A percentile compares a stretch with the other conserved stretches of the same genome.
Evolutionary conservation across 2,888 invertebrate species (phyloP).

Genomic region (Nemurella pictetii): DNA sequence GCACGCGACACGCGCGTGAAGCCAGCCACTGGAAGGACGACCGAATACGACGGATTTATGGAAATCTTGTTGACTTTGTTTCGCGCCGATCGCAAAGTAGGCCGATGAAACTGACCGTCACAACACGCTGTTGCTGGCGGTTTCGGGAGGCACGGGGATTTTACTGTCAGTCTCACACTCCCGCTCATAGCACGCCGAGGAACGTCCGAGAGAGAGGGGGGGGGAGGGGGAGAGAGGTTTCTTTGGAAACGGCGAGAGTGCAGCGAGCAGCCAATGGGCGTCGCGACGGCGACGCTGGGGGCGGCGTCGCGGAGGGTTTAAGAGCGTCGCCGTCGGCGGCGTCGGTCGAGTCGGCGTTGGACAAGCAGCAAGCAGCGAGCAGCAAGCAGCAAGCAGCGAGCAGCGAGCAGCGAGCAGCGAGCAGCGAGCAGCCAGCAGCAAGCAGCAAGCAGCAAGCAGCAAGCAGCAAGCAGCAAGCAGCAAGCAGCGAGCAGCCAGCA

Average conservation of each 20-base stretch:
- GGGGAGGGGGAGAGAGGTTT: too few relatives aligned
- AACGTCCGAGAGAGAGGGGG: too few relatives aligned
- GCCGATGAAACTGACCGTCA: neutral
- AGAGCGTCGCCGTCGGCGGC: constrained; percentile 29
- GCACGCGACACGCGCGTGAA: neutral
- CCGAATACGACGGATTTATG: neutral
- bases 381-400: constrained; percentile 43
- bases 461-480: constrained; percentile 45
- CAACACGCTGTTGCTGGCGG: neutral
- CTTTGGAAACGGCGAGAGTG: neutral
- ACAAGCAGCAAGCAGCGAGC: constrained; percentile 47
- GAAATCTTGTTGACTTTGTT: neutral
- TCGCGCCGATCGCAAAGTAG: neutral
- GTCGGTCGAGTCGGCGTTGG: constrained; percentile 44
- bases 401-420: constrained; percentile 46
- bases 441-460: constrained; percentile 45
- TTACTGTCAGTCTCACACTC: too few relatives aligned
- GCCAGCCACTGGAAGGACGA: too few relatives aligned
- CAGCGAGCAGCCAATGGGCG: constrained; percentile 16
- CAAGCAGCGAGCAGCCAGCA: constrained; percentile 46
- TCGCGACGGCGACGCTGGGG: constrained; percentile 26
- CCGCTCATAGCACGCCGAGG: too few relatives aligned
- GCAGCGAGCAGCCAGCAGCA: constrained; percentile 45
- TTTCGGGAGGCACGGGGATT: too few relatives aligned
- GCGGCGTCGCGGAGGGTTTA: constrained; percentile 4